Base-by-base conservation (phyloP, 1,140 invertebrate species). In the Atta texana region DNA sequence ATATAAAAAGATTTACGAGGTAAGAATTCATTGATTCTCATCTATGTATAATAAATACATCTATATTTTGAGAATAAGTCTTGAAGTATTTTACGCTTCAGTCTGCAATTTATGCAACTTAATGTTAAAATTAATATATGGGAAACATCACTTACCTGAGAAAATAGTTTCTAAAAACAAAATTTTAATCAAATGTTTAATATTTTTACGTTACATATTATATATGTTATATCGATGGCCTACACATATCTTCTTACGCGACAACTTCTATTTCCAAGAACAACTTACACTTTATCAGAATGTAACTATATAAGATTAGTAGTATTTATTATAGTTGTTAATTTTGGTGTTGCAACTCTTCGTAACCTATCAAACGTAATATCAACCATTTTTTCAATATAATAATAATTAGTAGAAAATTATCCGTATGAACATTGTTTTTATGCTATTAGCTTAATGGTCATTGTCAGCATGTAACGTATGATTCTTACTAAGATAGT, bases 231-330 rank as follows among this genome's bases (percentile, higher is more conserved):
- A 55, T 34, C 16, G n/a, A 18, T 31, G 31, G 7, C 8, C 0
- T 39, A 44, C 39, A 69, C 39, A 51, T 69, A 69, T 51, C n/a
- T 5, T 5, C 14, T 28, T 18, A 63, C 14, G 39, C 6, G 16
- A 57, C 55, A 55, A 74, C 7, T 84, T 82, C 63, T 84, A 87
- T 87, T 74, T 74, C 8, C 31, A 44, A 21, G 7, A 3, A 80
- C 64, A 53, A 68, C 71, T 16, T 39, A 66, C n/a, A 28, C 16
- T 24, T 31, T 72, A 66, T 75, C 64, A 28, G 21, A 51, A 39
- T 64, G 51, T 71, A 81, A 69, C 49, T 18, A 39, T 49, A 10
- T 44, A 55, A 57, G 14, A 76, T 64, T 2, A 49, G n/a, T 51
- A n/a, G 10, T 75, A 75, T 85, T 61, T 75, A 85, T 71, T 64